phyloP scores from a whole-genome alignment of 2,797 vertebrate species.

The Mormyrops boulengeri region DNA sequence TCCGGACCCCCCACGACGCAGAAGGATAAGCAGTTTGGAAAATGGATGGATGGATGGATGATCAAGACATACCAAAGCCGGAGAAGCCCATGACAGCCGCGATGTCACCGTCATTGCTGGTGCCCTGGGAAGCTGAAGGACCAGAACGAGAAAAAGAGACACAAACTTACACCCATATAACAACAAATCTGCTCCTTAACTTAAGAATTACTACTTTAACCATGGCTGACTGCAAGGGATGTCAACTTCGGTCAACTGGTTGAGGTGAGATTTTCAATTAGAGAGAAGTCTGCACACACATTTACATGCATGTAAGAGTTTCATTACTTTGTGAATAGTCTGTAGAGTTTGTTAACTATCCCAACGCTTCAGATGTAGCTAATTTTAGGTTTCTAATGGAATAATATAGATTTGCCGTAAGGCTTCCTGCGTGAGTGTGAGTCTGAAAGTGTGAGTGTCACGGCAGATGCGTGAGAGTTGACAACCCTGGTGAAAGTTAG shows the following conservation, averaged over 20 bases:
- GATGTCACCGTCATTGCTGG: conserved; percentile 51
- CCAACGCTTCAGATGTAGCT: neutral
- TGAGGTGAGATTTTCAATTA: neutral
- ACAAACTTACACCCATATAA: neutral
- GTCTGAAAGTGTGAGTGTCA: neutral
- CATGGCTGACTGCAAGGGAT: neutral
- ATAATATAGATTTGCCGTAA: neutral
- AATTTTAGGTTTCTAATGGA: neutral
- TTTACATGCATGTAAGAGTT: neutral
- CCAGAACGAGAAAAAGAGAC: neutral
- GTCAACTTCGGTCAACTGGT: neutral
- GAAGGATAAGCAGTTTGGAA: too few relatives aligned
- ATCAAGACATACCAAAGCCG: conserved; percentile 60
- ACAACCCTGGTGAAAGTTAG: neutral
- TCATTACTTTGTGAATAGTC: neutral
- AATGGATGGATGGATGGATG: too few relatives aligned
- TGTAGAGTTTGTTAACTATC: neutral
- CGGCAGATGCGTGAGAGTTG: neutral
- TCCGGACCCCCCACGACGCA: too few relatives aligned
- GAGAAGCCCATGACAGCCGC: conserved; percentile 69
- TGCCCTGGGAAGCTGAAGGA: conserved; percentile 30
- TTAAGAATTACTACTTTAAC: neutral
- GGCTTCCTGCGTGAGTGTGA: neutral
- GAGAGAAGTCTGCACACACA: neutral
- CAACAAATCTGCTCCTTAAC: neutral